phyloP scores from a whole-genome alignment of 2,113 vertebrate species.

The Engraulis encrasicolus region DNA sequence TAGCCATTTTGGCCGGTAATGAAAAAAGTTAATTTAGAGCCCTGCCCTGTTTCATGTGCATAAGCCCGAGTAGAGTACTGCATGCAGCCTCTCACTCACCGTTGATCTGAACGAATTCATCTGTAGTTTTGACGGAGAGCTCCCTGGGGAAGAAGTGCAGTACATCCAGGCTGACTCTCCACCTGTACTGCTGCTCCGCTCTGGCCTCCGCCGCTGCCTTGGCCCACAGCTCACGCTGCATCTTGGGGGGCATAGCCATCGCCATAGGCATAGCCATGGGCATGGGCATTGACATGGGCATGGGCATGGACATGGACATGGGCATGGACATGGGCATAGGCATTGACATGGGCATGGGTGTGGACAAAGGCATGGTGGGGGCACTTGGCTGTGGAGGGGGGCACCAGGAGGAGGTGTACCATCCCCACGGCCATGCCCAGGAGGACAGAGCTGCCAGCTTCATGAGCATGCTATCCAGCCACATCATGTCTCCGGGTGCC shows the following conservation, averaged over 20 bases:
- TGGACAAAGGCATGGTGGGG: too few relatives aligned
- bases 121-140: conserved; percentile 62
- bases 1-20: too few relatives aligned
- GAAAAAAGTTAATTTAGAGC: too few relatives aligned
- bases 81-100: conserved; percentile 69
- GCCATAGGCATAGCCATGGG: too few relatives aligned
- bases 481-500: conserved; percentile 55
- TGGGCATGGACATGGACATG: too few relatives aligned
- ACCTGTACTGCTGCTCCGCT: conserved; percentile 57
- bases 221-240: conserved; percentile 45
- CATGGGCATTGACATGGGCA: too few relatives aligned
- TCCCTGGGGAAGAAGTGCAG: conserved; percentile 74
- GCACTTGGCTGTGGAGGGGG: conserved; percentile 53
- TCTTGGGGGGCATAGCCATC: conserved; percentile 33
- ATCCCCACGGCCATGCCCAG: conserved; percentile 68
- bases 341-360: too few relatives aligned
- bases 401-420: conserved; percentile 56
- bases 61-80: too few relatives aligned
- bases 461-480: conserved; percentile 62
- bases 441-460: conserved; percentile 55
- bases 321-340: too few relatives aligned
- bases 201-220: conserved; percentile 52
- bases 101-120: conserved; percentile 71
- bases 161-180: conserved; percentile 76
- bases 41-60: too few relatives aligned